Conservation (phyloP, 2,113 vertebrate genomes). For the Procavia capensis region DNA sequence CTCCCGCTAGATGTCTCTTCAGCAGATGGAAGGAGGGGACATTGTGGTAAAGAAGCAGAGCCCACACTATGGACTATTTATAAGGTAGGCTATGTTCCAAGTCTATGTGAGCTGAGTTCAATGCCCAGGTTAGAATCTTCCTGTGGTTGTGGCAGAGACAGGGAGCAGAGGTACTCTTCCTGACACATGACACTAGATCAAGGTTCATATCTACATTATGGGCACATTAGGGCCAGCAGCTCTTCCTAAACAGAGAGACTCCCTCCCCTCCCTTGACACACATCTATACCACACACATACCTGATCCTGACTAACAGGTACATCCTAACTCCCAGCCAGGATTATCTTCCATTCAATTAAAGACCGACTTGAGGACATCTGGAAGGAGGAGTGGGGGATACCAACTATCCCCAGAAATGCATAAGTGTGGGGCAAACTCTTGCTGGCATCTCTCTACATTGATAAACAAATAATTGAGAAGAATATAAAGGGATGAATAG, state of each 20-base stretch:
- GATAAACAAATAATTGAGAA: not conserved
- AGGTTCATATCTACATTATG: not conserved
- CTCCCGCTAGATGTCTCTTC: not conserved
- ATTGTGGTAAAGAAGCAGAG: not conserved
- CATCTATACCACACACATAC: not conserved
- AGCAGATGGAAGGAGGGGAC: not conserved
- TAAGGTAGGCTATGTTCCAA: no score
- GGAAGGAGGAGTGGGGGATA: not conserved
- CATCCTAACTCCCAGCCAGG: not conserved
- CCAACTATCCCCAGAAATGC: not conserved
- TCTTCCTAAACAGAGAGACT: not conserved
- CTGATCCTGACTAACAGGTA: not conserved
- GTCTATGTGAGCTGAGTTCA: not conserved
- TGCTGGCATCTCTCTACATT: not conserved
- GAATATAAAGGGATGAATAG: not conserved
- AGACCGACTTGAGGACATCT: not conserved
- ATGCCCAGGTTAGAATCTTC: not conserved
- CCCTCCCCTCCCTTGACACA: accelerated
- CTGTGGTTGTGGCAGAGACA: not conserved
- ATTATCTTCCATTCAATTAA: not conserved
- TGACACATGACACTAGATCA: not conserved
- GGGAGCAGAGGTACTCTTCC: not conserved
- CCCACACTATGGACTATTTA: not conserved
- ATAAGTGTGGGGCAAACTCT: not conserved
- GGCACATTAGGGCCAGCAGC: no score